Evolutionary conservation across 2,113 vertebrate species (phyloP), one percentile per base, ranked within the genome.

Genomic region (Vicugna pacos): DNA sequence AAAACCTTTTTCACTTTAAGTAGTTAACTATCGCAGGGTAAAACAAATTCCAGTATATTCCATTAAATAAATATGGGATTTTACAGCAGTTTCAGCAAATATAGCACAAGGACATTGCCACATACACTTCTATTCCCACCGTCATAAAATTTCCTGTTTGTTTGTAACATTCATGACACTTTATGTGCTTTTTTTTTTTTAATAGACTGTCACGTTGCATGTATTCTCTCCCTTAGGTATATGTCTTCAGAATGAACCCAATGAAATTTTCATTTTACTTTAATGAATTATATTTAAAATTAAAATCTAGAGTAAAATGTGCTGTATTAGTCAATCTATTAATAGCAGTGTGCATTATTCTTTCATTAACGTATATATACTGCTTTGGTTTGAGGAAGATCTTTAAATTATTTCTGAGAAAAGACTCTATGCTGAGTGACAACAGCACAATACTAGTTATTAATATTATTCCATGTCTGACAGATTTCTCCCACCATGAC

Each of bases 351-450:
- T 62, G 17, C 15, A 30, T 89, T 81, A 69, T 83, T 50, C 35
- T 75, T 93, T 58, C 11, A 7, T 73, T 94, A 26, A n/a, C n/a
- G 1, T 38, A 80, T 32, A 42, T 30, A 67, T 58, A 38, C 46
- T 65, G 12, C 82, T 64, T 87, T 52, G 15, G 62, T 35, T 88
- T 82, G 50, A 96, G 86, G 84, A 96, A 89, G 58, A 91, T 62
- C 32, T 60, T 94, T 94, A 95, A 95, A 87, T 97, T 96, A 64
- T 90, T 97, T 79, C 84, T 91, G 82, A 80, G 56, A 87, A 91
- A 97, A 81, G 32, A 73, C 32, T 88, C 38, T 83, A n/a, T 52
- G 20, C 48, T 95, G 94, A 96, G 93, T 95, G 97, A 97, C 95
- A 97, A n/a, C 48, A 58, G 3, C 60, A 98, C 69, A 93, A 93